A percentile compares a stretch with the other conserved stretches of the same genome.
Evolutionary conservation across 2,888 invertebrate genomes (phyloP).

Genomic region (Cosmia pyralina): DNA sequence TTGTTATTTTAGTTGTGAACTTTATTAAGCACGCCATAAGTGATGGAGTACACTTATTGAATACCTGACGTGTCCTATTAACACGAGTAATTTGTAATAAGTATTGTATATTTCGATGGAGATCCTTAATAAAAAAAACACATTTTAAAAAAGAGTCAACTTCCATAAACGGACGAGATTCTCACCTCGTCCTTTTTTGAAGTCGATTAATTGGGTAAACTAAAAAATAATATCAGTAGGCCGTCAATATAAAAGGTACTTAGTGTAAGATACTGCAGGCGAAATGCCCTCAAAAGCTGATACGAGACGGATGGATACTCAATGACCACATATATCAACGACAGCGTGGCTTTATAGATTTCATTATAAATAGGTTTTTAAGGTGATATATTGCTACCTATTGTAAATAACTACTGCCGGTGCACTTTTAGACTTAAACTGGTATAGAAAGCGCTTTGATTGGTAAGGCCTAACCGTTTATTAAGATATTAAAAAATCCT

Average conservation of each 20-base stretch:
- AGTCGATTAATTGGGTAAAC: neutral
- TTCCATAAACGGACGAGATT: too few species aligned
- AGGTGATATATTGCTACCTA: conserved; percentile 2
- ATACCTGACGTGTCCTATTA: too few species aligned
- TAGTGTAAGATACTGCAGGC: neutral
- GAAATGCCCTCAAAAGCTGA: neutral
- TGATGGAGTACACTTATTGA: too few species aligned
- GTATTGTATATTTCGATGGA: too few species aligned
- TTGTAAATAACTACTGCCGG: neutral
- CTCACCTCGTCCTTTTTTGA: neutral
- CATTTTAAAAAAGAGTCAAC: too few species aligned
- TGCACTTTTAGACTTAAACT: neutral
- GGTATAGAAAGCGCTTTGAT: neutral
- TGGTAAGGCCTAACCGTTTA: neutral
- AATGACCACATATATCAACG: conserved; percentile 33
- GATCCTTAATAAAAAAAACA: too few species aligned
- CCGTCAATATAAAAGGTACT: too few species aligned
- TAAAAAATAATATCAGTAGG: neutral
- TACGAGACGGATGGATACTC: conserved; percentile 17
- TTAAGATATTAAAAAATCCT: neutral
- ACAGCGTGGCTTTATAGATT: conserved; percentile 10
- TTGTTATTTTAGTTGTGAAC: too few species aligned
- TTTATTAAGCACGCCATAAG: too few species aligned
- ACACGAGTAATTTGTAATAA: too few species aligned
- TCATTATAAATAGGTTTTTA: conserved; percentile 5